Conservation (phyloP, 2,888 invertebrate genomes). For the Toxonevra muliebris region DNA sequence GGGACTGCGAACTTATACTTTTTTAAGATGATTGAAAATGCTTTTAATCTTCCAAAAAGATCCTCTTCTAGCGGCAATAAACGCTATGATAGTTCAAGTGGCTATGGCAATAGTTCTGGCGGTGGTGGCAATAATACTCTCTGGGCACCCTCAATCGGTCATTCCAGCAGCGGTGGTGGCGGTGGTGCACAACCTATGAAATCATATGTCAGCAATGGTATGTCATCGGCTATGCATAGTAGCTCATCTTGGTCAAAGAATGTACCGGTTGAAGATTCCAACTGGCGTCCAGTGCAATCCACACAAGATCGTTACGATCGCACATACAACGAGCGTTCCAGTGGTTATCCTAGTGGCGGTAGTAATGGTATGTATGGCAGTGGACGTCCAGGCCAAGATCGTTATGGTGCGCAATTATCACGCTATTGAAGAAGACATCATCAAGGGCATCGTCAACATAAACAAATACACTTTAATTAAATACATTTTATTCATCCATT, state of each 20-base stretch:
- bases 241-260: slow-evolving; percentile 59
- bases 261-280: slow-evolving; percentile 49
- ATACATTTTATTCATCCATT: too few species aligned
- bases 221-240: slow-evolving; percentile 55
- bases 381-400: slow-evolving; percentile 58
- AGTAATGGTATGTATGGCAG: slow-evolving; percentile 54
- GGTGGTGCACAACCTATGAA: slow-evolving; percentile 53
- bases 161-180: slow-evolving; percentile 39
- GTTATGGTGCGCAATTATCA: slow-evolving; percentile 54
- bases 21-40: too few species aligned
- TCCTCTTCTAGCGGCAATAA: slow-evolving; percentile 48
- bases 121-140: slow-evolving; percentile 47
- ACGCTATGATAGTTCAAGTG: slow-evolving; percentile 59
- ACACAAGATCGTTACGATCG: slow-evolving; percentile 63
- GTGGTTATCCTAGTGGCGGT: slow-evolving; percentile 46
- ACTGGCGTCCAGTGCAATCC: slow-evolving; percentile 59
- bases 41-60: slow-evolving; percentile 5
- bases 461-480: too few species aligned
- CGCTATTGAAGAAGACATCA: slow-evolving; percentile 11
- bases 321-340: slow-evolving; percentile 63
- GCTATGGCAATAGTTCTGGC: slow-evolving; percentile 48
- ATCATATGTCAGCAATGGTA: slow-evolving; percentile 59
- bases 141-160: slow-evolving; percentile 47
- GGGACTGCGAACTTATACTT: background rate
- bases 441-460: background rate